A percentile compares a stretch with the other conserved stretches of the same genome.
These are phyloP conservation scores for Antennarius maculatus DNA, from an alignment of 2,797 vertebrate species.

Conservation along the genomic window DNA sequence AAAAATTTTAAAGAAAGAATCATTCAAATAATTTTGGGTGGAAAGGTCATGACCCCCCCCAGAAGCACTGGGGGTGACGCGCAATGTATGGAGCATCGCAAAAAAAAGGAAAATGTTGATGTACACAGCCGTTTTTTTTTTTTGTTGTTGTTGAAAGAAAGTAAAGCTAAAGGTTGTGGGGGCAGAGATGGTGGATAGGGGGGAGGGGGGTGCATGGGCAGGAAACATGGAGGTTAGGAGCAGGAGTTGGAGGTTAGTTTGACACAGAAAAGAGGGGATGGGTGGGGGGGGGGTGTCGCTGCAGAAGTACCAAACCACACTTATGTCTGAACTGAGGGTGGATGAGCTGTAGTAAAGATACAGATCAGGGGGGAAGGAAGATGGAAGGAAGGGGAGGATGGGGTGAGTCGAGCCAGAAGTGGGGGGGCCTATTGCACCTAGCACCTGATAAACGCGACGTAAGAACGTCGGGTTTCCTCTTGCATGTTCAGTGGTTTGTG, in stretches of 20 bases:
- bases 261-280: slow-evolving; percentile 63
- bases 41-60: slow-evolving; percentile 11
- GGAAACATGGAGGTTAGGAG: slow-evolving; percentile 79
- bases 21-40: neutral
- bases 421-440: slow-evolving; percentile 81
- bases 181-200: slow-evolving; percentile 51
- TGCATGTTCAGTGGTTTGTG: slow-evolving; percentile 90
- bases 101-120: slow-evolving; percentile 59
- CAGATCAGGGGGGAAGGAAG: slow-evolving; percentile 57
- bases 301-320: slow-evolving; percentile 71
- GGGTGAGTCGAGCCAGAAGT: slow-evolving; percentile 78
- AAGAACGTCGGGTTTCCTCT: slow-evolving; percentile 92
- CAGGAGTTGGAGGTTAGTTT: slow-evolving; percentile 75
- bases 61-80: slow-evolving; percentile 32
- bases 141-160: slow-evolving; percentile 67
- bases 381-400: slow-evolving; percentile 72
- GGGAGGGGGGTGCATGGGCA: slow-evolving; percentile 68
- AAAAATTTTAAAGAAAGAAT: neutral
- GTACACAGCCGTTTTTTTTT: slow-evolving; percentile 45
- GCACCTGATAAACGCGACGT: slow-evolving; percentile 92
- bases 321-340: slow-evolving; percentile 73
- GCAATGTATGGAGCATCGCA: slow-evolving; percentile 45
- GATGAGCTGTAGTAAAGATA: slow-evolving; percentile 61
- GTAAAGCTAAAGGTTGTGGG: slow-evolving; percentile 62
- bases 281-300: slow-evolving; percentile 7